Conservation (phyloP, 92 coral and sea anemone genomes). For the Epizoanthus stellaris region DNA sequence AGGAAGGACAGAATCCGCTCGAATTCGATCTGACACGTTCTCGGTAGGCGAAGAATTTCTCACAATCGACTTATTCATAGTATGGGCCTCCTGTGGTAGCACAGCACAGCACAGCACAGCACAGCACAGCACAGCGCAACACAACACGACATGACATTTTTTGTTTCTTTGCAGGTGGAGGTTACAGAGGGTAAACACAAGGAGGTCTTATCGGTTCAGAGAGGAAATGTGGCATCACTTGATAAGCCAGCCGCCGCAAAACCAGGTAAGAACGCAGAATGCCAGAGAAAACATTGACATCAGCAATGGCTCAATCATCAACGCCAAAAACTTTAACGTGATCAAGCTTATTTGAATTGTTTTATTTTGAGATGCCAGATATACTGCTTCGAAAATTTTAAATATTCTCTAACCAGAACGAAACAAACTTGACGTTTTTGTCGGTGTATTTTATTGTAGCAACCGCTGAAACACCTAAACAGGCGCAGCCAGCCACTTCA, state of each 20-base stretch:
- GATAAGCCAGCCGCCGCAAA: constrained; percentile 18
- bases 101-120: neutral
- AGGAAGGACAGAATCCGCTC: no score
- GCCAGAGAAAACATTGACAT: neutral
- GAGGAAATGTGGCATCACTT: constrained; percentile 34
- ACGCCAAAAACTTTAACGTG: neutral
- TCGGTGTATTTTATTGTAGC: neutral
- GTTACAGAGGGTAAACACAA: constrained; percentile 32
- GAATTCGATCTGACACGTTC: neutral
- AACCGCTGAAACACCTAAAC: neutral
- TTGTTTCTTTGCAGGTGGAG: constrained; percentile 12
- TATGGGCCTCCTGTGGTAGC: neutral
- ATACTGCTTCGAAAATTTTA: no score
- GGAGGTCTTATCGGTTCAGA: constrained; percentile 27
- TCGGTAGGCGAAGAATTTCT: no score
- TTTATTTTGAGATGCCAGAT: no score
- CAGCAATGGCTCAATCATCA: neutral
- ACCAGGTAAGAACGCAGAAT: neutral
- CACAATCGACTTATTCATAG: neutral
- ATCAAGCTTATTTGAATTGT: neutral
- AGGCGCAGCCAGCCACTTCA: neutral
- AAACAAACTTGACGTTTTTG: neutral
- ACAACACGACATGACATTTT: neutral
- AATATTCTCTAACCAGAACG: neutral
- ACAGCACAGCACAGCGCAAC: neutral